Evolutionary conservation across 2,888 invertebrate genomes (phyloP).

Genomic region (Epistrophe grossulariae): DNA sequence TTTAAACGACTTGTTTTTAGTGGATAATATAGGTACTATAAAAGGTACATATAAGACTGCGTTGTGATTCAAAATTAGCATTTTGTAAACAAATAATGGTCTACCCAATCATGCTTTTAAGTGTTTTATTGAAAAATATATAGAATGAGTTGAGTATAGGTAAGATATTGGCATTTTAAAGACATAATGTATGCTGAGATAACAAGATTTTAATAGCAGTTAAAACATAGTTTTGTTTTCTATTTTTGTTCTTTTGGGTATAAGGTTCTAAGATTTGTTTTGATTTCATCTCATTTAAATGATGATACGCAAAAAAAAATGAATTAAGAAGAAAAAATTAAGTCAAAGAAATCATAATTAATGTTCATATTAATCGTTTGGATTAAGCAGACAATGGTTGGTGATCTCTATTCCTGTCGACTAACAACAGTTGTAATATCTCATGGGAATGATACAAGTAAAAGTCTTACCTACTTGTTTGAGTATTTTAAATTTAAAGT

Average conservation of each 20-base stretch:
- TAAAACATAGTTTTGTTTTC: background rate
- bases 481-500: too few species aligned
- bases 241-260: background rate
- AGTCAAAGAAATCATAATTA: too few species aligned
- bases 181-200: background rate
- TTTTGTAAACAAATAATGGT: constrained; percentile 33
- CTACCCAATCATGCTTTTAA: background rate
- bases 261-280: background rate
- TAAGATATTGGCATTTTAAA: background rate
- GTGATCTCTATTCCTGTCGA: too few species aligned
- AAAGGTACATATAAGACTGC: background rate
- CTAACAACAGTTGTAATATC: too few species aligned
- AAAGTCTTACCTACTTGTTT: too few species aligned
- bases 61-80: constrained; percentile 37
- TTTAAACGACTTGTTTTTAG: constrained; percentile 40
- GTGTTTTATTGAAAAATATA: background rate
- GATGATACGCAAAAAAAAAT: too few species aligned
- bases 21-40: background rate
- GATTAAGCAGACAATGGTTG: too few species aligned
- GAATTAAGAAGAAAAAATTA: too few species aligned
- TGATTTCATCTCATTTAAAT: background rate
- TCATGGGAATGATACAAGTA: too few species aligned
- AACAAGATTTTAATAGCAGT: background rate
- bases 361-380: too few species aligned
- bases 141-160: constrained; percentile 1